Percentiles rank a stretch among this genome's conserved stretches.
phyloP scores from a whole-genome alignment of 2,797 vertebrate species.

The Austrolebias charrua region DNA sequence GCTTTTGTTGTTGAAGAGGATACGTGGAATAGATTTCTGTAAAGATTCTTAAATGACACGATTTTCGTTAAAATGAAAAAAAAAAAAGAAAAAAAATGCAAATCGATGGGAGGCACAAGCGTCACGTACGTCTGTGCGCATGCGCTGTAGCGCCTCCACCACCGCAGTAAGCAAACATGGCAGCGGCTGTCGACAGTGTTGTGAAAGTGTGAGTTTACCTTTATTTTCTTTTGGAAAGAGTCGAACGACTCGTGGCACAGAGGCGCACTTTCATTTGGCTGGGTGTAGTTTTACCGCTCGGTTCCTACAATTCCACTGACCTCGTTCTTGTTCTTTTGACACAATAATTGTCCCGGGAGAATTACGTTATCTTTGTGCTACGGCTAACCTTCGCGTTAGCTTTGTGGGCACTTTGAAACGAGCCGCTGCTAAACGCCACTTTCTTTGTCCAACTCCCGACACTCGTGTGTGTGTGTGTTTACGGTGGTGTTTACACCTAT shows the following conservation, averaged over 20 bases:
- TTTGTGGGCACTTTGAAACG: conserved; percentile 29
- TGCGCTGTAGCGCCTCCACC: conserved; percentile 58
- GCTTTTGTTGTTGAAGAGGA: no score
- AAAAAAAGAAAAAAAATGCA: no score
- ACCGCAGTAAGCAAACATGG: conserved; percentile 84
- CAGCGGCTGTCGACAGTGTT: conserved; percentile 86
- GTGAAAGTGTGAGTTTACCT: conserved; percentile 86
- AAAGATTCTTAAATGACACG: no score
- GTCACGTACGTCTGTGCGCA: conserved; percentile 53
- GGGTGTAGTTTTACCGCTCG: fast-evolving
- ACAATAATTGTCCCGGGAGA: conserved; percentile 58
- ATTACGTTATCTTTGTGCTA: conserved; percentile 64
- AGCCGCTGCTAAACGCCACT: conserved; percentile 8
- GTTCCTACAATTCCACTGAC: no score
- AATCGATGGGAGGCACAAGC: no score
- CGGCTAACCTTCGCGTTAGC: conserved; percentile 66
- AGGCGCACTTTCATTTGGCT: background rate
- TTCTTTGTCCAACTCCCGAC: background rate
- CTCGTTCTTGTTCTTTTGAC: background rate
- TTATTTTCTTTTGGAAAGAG: conserved; percentile 39
- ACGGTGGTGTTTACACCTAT: background rate
- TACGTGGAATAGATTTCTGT: no score
- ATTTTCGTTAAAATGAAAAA: no score
- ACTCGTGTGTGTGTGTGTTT: background rate
- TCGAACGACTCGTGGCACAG: background rate